Base-by-base conservation (phyloP, 2,888 invertebrate species). In the Aporophyla lueneburgensis region DNA sequence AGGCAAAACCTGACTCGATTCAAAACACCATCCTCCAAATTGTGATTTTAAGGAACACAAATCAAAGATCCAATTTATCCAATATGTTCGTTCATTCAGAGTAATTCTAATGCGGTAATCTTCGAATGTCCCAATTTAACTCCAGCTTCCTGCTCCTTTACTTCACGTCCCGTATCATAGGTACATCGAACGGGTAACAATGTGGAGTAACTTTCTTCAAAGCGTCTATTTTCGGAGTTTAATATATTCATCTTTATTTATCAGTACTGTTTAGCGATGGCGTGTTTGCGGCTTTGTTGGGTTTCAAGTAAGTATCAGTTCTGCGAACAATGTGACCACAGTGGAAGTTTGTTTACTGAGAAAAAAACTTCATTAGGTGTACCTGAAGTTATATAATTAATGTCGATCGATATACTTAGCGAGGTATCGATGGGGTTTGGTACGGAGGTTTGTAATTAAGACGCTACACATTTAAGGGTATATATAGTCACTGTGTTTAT, bases 91-190 rank as follows among this genome's bases (percentile, higher is more conserved):
- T 40, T 71, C 33, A 54, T 54, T 73, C 33, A 61, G 43, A 71
- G 24, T 59, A 59, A 65, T 61, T 81, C 27, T 56, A 63, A 79
- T 43, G 66, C 49, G 54, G 4, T 74, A 21, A 74, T 61, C 66
- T 76, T 49, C 0, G 16, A 12, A 49, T 43, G 59, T 27, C 27
- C 12, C n/a, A 66, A 33, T 61, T 65, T 27, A 49, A 21, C 43
- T 19, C 62, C 40, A 66, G 40, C 43, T 54, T 61, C 59, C 73
- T 54, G 33, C n/a, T 56, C 3, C 33, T 9, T 7, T 24, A 14
- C 56, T 14, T 68, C 24, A 51, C 27, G 40, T 27, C 21, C 56
- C 56, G 40, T 40, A n/a, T 49, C 19, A 49, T 54, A 16, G 58
- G 27, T 27, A 40, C 49, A 77, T 68, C 6, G 81, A 73, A 75